These are phyloP conservation scores for Myiozetetes cayanensis DNA, from an alignment of 2,113 vertebrate genomes.

Conservation along the genomic window DNA sequence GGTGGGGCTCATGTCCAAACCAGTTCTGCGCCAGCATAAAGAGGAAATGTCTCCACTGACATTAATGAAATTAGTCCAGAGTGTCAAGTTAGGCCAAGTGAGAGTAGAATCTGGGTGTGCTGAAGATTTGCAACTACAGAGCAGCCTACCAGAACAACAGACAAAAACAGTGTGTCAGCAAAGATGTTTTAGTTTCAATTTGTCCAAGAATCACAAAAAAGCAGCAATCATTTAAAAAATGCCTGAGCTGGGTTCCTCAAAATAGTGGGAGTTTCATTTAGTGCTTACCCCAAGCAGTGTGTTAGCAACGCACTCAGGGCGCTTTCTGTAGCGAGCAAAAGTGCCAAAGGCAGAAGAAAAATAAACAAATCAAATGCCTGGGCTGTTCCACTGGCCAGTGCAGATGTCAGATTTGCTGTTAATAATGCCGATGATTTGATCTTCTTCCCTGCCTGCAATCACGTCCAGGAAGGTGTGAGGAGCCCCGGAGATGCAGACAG, in stretches of 20 bases:
- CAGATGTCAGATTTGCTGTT: conserved; percentile 38
- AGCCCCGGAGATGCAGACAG: background rate
- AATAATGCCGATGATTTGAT: background rate
- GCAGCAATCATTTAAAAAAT: conserved; percentile 14
- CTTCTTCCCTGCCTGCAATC: background rate
- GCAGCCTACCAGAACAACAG: background rate
- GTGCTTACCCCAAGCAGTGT: background rate
- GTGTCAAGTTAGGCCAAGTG: background rate
- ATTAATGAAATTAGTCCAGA: background rate
- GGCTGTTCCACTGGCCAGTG: background rate
- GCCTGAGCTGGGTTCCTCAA: conserved; percentile 16
- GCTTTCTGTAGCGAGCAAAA: conserved; percentile 7
- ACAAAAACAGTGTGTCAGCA: background rate
- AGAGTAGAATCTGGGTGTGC: background rate
- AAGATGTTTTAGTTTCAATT: conserved; percentile 48
- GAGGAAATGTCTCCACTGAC: background rate
- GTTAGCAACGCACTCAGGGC: background rate
- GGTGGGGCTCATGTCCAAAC: background rate
- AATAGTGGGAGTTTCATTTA: background rate
- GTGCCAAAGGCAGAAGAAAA: conserved; percentile 45
- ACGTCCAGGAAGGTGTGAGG: conserved; percentile 19
- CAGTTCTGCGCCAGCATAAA: background rate
- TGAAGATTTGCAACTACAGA: background rate
- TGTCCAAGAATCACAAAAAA: conserved; percentile 40
- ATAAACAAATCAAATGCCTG: conserved; percentile 56